Evolutionary conservation across 1,140 invertebrate genomes (phyloP).

Genomic region (Pseudomyrmex dendroicus): DNA sequence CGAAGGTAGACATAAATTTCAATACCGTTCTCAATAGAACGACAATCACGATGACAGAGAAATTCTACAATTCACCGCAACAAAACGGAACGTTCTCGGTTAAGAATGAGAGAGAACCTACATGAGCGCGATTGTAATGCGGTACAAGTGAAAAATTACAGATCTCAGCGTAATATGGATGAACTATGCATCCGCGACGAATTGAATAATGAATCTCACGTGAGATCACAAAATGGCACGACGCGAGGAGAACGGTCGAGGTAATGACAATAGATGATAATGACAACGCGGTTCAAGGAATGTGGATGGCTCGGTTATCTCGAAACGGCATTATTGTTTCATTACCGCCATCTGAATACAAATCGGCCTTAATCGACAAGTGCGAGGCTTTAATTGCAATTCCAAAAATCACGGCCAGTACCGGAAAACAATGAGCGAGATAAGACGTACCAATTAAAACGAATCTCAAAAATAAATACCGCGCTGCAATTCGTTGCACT

Average conservation of each 20-base stretch:
- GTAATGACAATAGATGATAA: slow-evolving; percentile 66
- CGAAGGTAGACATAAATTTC: background rate
- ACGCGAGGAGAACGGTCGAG: background rate
- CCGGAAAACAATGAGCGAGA: slow-evolving; percentile 19
- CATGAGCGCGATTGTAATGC: background rate
- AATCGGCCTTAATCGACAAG: slow-evolving; percentile 62
- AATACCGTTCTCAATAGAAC: background rate
- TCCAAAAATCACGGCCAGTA: background rate
- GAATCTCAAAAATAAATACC: slow-evolving; percentile 2
- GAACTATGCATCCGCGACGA: slow-evolving; percentile 10
- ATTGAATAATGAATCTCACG: slow-evolving; percentile 70
- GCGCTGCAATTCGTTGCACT: background rate
- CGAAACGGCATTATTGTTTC: slow-evolving; percentile 58
- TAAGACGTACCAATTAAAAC: slow-evolving; percentile 28
- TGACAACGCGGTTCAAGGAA: slow-evolving; percentile 44
- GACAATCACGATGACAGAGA: too few species aligned
- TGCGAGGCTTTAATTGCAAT: slow-evolving; percentile 52
- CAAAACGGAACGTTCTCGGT: background rate
- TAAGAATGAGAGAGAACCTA: slow-evolving; percentile 11
- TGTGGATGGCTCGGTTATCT: slow-evolving; percentile 46
- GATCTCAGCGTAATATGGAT: slow-evolving; percentile 2
- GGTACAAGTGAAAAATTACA: slow-evolving; percentile 43
- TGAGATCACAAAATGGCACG: slow-evolving; percentile 61
- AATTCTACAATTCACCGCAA: background rate
- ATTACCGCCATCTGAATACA: slow-evolving; percentile 59